These are phyloP conservation scores for Phrixothrix hirtus DNA, from an alignment of 2,888 invertebrate genomes.

Conservation along the genomic window DNA sequence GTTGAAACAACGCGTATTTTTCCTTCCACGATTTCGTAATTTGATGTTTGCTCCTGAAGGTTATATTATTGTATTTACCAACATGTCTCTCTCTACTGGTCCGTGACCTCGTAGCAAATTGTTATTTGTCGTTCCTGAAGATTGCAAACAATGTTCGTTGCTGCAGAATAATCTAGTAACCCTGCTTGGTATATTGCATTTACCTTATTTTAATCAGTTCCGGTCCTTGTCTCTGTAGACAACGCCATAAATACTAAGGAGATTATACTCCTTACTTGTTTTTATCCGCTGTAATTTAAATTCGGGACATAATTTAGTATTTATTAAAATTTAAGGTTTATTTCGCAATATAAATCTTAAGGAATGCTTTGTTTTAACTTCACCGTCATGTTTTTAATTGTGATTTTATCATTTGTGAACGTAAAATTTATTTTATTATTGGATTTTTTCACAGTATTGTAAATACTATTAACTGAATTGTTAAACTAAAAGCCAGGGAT, in stretches of 20 bases:
- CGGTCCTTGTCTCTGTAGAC: constrained; percentile 7
- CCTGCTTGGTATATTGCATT: constrained; percentile 17
- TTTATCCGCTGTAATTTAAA: background rate
- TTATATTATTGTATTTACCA: constrained; percentile 16
- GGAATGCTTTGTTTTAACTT: too few species aligned
- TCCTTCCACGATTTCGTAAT: constrained; percentile 16
- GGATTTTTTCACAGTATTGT: too few species aligned
- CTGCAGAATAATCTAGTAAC: constrained; percentile 24
- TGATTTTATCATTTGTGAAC: background rate
- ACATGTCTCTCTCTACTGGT: constrained; percentile 20
- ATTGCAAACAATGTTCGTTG: constrained; percentile 22
- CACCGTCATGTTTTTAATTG: background rate
- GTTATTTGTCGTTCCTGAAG: constrained; percentile 27
- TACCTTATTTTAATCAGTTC: constrained; percentile 21
- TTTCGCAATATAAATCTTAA: too few species aligned
- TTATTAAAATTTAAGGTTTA: background rate
- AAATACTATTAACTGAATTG: too few species aligned
- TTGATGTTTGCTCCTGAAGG: constrained; percentile 16
- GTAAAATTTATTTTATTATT: too few species aligned
- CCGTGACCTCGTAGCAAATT: constrained; percentile 21
- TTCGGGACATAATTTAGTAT: background rate
- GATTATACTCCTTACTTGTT: background rate
- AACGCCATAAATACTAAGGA: background rate
- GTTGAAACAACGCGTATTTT: constrained; percentile 8
- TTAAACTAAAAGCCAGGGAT: too few species aligned